Percentiles rank a stretch among this genome's conserved stretches.
These are phyloP conservation scores for Chromoteleia sp. DNA, from an alignment of 2,888 invertebrate genomes.

Conservation along the genomic window DNA sequence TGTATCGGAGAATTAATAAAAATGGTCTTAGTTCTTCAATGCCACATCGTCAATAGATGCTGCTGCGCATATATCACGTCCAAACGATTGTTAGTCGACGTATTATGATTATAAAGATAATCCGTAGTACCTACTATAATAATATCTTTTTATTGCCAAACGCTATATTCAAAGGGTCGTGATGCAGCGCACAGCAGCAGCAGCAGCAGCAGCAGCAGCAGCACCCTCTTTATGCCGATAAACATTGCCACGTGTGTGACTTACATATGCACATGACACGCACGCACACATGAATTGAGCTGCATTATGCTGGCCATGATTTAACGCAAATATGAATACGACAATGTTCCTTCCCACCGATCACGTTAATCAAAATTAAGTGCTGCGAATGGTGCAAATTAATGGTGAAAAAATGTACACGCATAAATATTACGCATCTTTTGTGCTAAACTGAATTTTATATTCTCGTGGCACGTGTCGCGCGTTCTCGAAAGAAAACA, in stretches of 20 bases:
- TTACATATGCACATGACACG: conserved; percentile 47
- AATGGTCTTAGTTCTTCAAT: too few species aligned
- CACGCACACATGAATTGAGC: conserved; percentile 28
- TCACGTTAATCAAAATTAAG: conserved; percentile 58
- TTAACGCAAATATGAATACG: conserved; percentile 56
- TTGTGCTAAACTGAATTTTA: conserved; percentile 8
- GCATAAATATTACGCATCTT: conserved; percentile 27
- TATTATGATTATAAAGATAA: conserved; percentile 52
- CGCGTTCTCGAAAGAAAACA: not conserved
- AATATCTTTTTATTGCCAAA: conserved; percentile 58
- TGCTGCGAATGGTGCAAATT: conserved; percentile 43
- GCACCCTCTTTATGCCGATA: conserved; percentile 47
- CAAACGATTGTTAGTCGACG: conserved; percentile 33
- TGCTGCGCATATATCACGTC: conserved; percentile 7
- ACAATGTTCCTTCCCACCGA: conserved; percentile 47
- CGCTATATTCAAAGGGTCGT: conserved; percentile 40
- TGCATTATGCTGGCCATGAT: conserved; percentile 51
- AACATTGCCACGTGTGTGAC: conserved; percentile 36
- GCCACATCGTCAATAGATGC: not conserved
- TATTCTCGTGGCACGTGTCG: conserved; percentile 6
- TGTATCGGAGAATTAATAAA: too few species aligned
- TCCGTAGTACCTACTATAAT: conserved; percentile 29
- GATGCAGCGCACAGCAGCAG: conserved; percentile 9
- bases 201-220: too few species aligned
- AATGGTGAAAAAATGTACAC: conserved; percentile 42